Percentiles rank a stretch among this genome's conserved stretches.
These are phyloP conservation scores for Sitta europaea DNA, from an alignment of 2,113 vertebrate species.

Conservation along the genomic window DNA sequence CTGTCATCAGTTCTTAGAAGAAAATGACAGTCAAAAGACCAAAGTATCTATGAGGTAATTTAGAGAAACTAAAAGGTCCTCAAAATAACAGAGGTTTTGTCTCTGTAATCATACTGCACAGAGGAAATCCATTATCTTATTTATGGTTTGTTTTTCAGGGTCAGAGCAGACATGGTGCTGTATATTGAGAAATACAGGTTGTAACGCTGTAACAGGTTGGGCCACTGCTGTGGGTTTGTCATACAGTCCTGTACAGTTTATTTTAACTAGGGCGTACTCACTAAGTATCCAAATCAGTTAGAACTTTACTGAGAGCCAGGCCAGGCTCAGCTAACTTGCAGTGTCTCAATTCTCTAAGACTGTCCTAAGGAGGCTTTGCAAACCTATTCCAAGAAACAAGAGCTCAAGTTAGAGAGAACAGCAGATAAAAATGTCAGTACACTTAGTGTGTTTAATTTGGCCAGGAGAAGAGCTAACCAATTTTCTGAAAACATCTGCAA, in stretches of 20 bases:
- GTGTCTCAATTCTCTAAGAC: not conserved
- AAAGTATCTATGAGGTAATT: slow-evolving; percentile 33
- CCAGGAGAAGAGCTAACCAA: not conserved
- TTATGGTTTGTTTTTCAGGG: slow-evolving; percentile 42
- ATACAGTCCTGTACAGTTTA: not conserved
- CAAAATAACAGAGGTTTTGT: slow-evolving; percentile 47
- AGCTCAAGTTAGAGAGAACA: not conserved
- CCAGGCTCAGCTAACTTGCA: not conserved
- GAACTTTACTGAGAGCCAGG: not conserved
- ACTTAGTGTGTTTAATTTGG: not conserved
- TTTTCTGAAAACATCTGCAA: not conserved
- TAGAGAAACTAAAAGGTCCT: slow-evolving; percentile 17
- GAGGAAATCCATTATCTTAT: slow-evolving; percentile 48
- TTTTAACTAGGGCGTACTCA: not conserved
- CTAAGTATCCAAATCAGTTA: rapidly evolving
- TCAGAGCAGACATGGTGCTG: not conserved
- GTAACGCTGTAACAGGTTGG: not conserved
- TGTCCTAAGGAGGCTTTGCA: not conserved
- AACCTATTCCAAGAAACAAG: not conserved
- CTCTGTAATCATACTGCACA: not conserved
- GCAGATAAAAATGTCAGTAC: not conserved
- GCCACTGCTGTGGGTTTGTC: not conserved
- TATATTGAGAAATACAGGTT: slow-evolving; percentile 4
- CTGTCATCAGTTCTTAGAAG: slow-evolving; percentile 27
- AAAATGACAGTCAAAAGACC: slow-evolving; percentile 28